phyloP scores from a whole-genome alignment of 2,888 invertebrate species.

The Troides oblongomaculatus region DNA sequence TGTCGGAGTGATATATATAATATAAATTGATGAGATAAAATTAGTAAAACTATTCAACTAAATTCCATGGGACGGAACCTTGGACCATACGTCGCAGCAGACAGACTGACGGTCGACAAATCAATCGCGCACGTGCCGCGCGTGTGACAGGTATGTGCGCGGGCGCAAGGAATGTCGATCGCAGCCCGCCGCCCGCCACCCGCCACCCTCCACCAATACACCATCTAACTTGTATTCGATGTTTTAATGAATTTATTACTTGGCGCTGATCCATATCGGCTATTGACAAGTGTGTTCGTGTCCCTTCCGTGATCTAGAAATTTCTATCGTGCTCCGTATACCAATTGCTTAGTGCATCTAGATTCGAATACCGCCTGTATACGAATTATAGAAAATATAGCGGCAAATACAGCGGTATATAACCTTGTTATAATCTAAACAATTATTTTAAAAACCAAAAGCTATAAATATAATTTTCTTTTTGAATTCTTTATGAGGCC shows the following conservation, averaged over 20 bases:
- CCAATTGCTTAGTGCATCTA: constrained; percentile 7
- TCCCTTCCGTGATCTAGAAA: constrained; percentile 28
- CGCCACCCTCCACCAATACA: constrained; percentile 4
- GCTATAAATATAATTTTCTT: too few species aligned
- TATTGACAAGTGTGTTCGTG: constrained; percentile 22
- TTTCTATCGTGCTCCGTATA: constrained; percentile 24
- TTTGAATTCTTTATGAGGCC: too few species aligned
- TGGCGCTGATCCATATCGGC: constrained; percentile 30
- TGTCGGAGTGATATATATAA: too few species aligned
- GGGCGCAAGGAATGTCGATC: constrained; percentile 53
- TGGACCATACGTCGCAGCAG: constrained; percentile 34
- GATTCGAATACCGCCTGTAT: too few species aligned
- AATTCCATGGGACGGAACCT: not conserved
- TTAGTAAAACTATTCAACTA: too few species aligned
- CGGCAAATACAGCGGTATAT: too few species aligned
- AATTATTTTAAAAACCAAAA: too few species aligned
- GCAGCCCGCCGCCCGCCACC: constrained; percentile 14
- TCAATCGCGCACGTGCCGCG: constrained; percentile 66
- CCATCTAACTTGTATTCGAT: constrained; percentile 18
- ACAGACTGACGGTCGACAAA: constrained; percentile 64
- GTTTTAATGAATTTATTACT: constrained; percentile 28
- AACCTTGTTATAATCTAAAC: too few species aligned
- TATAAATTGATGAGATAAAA: too few species aligned
- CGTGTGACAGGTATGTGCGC: constrained; percentile 47
- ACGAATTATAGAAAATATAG: too few species aligned